These are phyloP conservation scores for Spheniscus humboldti DNA, from an alignment of 2,797 vertebrate genomes.

Conservation along the genomic window DNA sequence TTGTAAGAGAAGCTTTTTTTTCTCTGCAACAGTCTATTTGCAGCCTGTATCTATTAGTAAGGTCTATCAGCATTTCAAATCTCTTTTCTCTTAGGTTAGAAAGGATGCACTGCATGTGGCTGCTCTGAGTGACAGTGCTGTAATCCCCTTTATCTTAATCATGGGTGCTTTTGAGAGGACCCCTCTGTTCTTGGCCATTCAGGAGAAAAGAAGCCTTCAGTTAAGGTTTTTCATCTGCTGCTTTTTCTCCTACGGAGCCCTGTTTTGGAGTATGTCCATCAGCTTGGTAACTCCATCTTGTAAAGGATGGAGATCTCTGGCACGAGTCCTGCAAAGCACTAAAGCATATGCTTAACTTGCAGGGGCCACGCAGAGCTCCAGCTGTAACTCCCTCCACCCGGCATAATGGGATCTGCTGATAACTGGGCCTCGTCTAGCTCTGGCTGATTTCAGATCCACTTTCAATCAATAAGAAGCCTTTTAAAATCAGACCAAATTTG, in stretches of 20 bases:
- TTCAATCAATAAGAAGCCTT: conserved; percentile 55
- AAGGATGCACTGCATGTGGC: conserved; percentile 24
- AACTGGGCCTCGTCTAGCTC: not conserved
- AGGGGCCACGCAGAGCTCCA: not conserved
- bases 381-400: not conserved
- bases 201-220: conserved; percentile 16
- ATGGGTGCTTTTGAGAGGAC: conserved; percentile 14
- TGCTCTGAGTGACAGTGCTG: conserved; percentile 16
- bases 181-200: not conserved
- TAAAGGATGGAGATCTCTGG: conserved; percentile 39
- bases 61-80: conserved; percentile 32
- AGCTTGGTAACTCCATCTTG: conserved; percentile 9
- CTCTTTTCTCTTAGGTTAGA: conserved; percentile 22
- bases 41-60: not conserved
- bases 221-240: not conserved
- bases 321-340: conserved; percentile 59
- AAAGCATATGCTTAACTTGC: conserved; percentile 30
- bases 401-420: conserved; percentile 54
- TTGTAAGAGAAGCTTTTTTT: not conserved
- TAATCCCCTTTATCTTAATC: conserved; percentile 15
- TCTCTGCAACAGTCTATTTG: not conserved
- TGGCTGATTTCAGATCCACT: conserved; percentile 36
- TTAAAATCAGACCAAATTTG: conserved; percentile 34
- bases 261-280: conserved; percentile 33
- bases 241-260: not conserved